Percentiles rank a stretch among this genome's conserved stretches.
These are phyloP conservation scores for Telmatherina bonti DNA, from an alignment of 2,797 vertebrate species.

Conservation along the genomic window DNA sequence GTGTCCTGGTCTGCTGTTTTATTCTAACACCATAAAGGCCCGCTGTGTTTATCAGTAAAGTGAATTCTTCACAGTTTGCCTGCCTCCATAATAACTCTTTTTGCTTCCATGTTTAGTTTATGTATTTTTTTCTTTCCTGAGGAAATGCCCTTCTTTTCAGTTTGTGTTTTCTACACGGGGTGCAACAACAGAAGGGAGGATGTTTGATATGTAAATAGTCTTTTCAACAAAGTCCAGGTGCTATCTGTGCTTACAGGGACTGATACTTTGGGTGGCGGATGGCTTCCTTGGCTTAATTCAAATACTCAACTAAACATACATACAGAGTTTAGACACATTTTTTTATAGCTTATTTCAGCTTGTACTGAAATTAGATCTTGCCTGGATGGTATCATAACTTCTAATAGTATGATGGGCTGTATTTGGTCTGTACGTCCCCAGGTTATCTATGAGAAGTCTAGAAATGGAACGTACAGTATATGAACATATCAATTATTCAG, in stretches of 20 bases:
- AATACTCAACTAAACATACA: conserved; percentile 44
- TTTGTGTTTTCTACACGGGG: conserved; percentile 33
- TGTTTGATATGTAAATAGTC: conserved; percentile 75
- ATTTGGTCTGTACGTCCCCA: background rate
- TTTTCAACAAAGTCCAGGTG: conserved; percentile 67
- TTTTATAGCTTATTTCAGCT: background rate
- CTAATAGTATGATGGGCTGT: background rate
- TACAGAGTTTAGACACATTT: background rate
- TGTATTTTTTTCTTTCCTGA: conserved; percentile 46
- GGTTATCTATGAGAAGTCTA: background rate
- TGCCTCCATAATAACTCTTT: conserved; percentile 62
- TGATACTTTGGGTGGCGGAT: conserved; percentile 47
- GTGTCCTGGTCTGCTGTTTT: conserved; percentile 55
- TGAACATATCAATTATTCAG: background rate
- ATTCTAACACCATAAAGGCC: conserved; percentile 70
- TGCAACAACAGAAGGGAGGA: conserved; percentile 32
- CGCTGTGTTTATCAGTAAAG: conserved; percentile 75
- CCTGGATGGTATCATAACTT: background rate
- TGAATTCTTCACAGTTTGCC: conserved; percentile 53
- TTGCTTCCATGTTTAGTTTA: conserved; percentile 57
- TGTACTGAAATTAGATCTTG: conserved; percentile 6
- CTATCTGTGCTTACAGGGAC: conserved; percentile 62
- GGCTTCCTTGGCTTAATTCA: conserved; percentile 36
- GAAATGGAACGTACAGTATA: background rate
- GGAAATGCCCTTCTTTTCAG: conserved; percentile 52